Evolutionary conservation across 2,888 invertebrate genomes (phyloP).

Genomic region (Pristionchus japonicus): DNA sequence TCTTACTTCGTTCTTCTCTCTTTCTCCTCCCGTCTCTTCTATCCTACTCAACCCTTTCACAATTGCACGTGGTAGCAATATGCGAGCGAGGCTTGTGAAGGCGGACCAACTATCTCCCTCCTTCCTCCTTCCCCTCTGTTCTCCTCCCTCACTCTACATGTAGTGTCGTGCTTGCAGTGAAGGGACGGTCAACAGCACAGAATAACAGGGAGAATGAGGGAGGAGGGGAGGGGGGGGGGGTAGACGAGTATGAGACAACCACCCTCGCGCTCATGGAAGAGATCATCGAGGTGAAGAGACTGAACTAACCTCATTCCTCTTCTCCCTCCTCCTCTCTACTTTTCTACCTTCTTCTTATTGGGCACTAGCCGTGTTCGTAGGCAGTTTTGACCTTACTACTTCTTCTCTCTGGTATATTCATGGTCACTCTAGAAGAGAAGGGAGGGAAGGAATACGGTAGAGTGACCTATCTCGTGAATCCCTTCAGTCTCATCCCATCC

Average conservation of each 20-base stretch:
- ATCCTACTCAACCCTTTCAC: background rate
- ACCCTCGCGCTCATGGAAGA: background rate
- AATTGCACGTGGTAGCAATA: background rate
- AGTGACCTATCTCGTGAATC: background rate
- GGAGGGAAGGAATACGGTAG: background rate
- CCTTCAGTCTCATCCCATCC: background rate
- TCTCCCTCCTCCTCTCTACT: background rate
- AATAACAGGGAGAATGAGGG: background rate
- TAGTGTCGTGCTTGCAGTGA: slow-evolving; percentile 22
- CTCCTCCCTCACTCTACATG: background rate
- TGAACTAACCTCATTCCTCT: background rate
- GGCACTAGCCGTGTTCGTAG: background rate
- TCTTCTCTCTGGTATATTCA: background rate
- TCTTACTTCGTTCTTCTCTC: background rate
- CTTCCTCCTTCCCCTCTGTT: background rate
- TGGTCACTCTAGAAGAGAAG: background rate
- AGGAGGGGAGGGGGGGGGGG: background rate
- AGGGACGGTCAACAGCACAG: background rate
- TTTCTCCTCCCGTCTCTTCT: background rate
- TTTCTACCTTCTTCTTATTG: background rate
- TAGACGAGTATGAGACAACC: background rate
- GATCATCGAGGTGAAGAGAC: background rate
- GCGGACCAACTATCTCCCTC: background rate
- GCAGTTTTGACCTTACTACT: background rate
- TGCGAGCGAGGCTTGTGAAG: background rate